Conservation (phyloP, 2,797 vertebrate species). For the Cynopterus sphinx region DNA sequence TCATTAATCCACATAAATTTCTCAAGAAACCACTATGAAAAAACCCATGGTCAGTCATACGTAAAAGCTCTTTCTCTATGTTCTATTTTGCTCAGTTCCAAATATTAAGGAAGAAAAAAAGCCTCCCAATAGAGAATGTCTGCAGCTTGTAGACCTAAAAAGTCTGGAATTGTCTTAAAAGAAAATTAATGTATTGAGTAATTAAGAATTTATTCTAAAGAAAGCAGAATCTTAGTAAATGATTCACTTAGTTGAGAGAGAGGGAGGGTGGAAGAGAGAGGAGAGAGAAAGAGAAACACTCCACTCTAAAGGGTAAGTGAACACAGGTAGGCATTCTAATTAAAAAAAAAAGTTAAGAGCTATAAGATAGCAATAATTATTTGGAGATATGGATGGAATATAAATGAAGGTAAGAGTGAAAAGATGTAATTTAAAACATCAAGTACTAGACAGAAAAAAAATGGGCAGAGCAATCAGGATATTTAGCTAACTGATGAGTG, state of each 20-base stretch:
- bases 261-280: background rate
- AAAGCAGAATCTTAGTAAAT: constrained; percentile 18
- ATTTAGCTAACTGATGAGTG: background rate
- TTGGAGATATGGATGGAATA: background rate
- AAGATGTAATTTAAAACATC: background rate
- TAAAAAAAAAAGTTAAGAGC: background rate
- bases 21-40: background rate
- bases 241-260: background rate
- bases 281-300: background rate
- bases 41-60: background rate
- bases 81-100: background rate
- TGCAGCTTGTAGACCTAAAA: background rate
- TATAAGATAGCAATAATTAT: background rate
- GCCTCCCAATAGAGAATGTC: background rate
- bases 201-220: background rate
- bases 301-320: background rate
- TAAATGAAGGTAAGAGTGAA: background rate
- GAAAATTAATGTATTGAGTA: background rate
- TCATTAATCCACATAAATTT: background rate
- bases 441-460: background rate
- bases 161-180: background rate
- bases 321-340: background rate
- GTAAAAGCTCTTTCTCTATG: background rate
- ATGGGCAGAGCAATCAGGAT: background rate
- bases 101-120: background rate